A percentile compares a stretch with the other conserved stretches of the same genome.
phyloP scores from a whole-genome alignment of 1,140 invertebrate genomes.

The Lucilia sericata region DNA sequence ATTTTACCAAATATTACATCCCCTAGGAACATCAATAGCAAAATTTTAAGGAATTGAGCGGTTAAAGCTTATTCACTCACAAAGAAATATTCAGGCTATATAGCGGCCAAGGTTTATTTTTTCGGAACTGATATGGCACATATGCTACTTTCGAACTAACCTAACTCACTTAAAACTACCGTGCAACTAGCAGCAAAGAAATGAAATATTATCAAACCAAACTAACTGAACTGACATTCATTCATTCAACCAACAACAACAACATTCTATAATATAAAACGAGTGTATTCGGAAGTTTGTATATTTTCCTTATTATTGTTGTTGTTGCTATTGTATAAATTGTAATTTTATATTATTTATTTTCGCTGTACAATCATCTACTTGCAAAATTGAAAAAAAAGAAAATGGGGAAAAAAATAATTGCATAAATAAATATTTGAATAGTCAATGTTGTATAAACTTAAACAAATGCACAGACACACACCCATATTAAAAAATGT shows the following conservation, averaged over 20 bases:
- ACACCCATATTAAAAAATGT: neutral
- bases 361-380: neutral
- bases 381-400: conserved; percentile 19
- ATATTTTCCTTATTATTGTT: neutral
- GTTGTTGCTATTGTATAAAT: neutral
- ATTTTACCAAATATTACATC: no score
- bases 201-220: conserved; percentile 3
- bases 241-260: neutral
- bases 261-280: neutral
- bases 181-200: neutral
- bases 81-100: no score
- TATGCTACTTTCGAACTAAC: no score
- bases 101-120: no score
- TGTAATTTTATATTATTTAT: conserved; percentile 39
- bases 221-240: neutral
- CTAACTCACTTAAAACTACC: no score
- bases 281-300: neutral
- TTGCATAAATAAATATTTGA: conserved; percentile 43
- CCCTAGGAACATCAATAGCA: no score
- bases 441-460: conserved; percentile 37
- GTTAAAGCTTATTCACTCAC: no score
- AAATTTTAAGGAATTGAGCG: no score
- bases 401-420: neutral
- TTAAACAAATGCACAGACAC: neutral
- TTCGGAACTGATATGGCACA: no score